A percentile compares a stretch with the other conserved stretches of the same genome.
phyloP scores from a whole-genome alignment of 2,113 vertebrate genomes.

The Lathamus discolor region DNA sequence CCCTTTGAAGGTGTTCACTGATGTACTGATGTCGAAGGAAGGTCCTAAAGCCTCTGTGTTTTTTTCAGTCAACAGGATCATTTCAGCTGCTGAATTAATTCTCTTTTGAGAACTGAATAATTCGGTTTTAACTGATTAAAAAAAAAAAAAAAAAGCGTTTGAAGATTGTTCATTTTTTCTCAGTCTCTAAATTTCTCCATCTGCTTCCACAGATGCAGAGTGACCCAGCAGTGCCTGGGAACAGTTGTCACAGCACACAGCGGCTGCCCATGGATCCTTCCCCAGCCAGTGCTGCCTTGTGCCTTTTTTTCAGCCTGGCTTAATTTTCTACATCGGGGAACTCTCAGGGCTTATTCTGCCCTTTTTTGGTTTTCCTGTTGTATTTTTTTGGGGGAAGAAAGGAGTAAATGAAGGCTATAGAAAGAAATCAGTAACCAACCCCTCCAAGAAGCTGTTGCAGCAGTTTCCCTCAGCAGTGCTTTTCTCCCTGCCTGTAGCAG shows the following conservation, averaged over 20 bases:
- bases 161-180: not conserved
- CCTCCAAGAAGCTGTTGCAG: not conserved
- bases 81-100: not conserved
- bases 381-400: not conserved
- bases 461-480: not conserved
- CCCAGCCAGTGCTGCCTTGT: not conserved
- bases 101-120: not conserved
- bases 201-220: conserved; percentile 5
- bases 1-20: not conserved
- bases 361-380: not conserved
- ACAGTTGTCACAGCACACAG: not conserved
- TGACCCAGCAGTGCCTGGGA: not conserved
- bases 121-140: not conserved
- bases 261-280: not conserved
- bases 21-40: too few species aligned
- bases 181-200: not conserved
- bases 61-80: not conserved
- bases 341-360: not conserved
- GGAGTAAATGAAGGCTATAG: not conserved
- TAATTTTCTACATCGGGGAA: not conserved
- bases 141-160: not conserved
- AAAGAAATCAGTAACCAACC: not conserved
- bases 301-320: not conserved
- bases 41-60: not conserved
- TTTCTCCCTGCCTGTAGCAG: not conserved